Evolutionary conservation across 1,140 invertebrate species (phyloP), one percentile per base, ranked within the genome.

Genomic region (Nasonia longicornis): DNA sequence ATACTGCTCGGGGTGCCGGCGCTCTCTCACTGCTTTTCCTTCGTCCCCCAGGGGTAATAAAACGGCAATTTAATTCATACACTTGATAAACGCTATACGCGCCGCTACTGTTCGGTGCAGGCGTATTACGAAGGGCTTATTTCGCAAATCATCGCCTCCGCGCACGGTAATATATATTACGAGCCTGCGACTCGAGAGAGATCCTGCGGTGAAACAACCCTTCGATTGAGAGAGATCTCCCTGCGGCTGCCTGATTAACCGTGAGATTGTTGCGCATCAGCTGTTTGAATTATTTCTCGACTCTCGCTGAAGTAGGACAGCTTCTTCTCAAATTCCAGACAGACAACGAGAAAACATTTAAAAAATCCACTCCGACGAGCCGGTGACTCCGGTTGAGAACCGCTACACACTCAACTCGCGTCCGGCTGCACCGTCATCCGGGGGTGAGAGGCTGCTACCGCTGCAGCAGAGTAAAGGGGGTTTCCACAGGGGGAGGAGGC

Each of bases 1-100:
- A 0, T 8, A 8, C 6, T 42, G 82, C 76, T 52, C 79, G 77
- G 77, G 77, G 38, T 77, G 71, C 69, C 78, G n/a, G 52, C 52
- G 52, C 84, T 64, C 35, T 8, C 26, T 26, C 31, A 35, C 31
- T 35, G 45, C 35, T 73, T 76, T 52, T 79, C 83, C 83, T 84
- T 72, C 82, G 81, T 86, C 85, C 88, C 87, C 85, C 80, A 84
- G 84, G 87, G 87, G 86, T 88, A 90, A 91, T 91, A 90, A 90
- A 91, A 91, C 88, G 88, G 88, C 89, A 91, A 91, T 91, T 90
- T 90, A 90, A 91, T 90, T 90, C 88, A 87, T 90, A 88, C 89
- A 91, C 88, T 90, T 89, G 89, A 90, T 89, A 89, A 91, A 88
- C 87, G 84, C 84, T 85, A 70, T 31, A 63, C 45, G 66, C 26